Evolutionary conservation across 2,113 vertebrate genomes (phyloP).

Genomic region (Smithornis capensis): DNA sequence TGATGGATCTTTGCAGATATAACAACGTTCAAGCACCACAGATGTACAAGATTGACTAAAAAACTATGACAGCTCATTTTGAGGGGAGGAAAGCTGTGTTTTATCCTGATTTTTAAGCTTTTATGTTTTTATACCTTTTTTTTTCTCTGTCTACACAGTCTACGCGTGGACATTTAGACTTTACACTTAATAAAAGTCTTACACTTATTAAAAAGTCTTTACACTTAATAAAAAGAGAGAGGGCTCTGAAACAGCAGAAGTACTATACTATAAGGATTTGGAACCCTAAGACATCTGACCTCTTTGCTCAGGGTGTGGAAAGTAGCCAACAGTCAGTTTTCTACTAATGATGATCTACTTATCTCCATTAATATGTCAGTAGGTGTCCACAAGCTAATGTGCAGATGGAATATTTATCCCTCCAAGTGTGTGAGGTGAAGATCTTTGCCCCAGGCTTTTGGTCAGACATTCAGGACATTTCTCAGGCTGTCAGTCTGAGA

Average conservation of each 20-base stretch:
- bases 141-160: not conserved
- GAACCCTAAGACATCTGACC: not conserved
- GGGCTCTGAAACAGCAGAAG: not conserved
- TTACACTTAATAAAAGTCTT: not conserved
- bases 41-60: not conserved
- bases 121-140: not conserved
- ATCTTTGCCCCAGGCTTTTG: not conserved
- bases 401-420: not conserved
- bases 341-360: not conserved
- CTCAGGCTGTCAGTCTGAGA: not conserved
- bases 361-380: not conserved
- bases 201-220: no score
- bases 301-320: not conserved
- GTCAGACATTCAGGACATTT: not conserved
- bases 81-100: not conserved
- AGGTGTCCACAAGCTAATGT: not conserved
- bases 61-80: not conserved
- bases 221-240: not conserved
- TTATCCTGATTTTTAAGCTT: not conserved
- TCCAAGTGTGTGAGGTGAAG: not conserved
- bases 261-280: rapidly evolving
- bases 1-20: not conserved
- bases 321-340: not conserved
- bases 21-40: not conserved
- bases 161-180: not conserved